Conservation (phyloP, 1,140 invertebrate genomes). For the Tetragnatha versicolor region DNA sequence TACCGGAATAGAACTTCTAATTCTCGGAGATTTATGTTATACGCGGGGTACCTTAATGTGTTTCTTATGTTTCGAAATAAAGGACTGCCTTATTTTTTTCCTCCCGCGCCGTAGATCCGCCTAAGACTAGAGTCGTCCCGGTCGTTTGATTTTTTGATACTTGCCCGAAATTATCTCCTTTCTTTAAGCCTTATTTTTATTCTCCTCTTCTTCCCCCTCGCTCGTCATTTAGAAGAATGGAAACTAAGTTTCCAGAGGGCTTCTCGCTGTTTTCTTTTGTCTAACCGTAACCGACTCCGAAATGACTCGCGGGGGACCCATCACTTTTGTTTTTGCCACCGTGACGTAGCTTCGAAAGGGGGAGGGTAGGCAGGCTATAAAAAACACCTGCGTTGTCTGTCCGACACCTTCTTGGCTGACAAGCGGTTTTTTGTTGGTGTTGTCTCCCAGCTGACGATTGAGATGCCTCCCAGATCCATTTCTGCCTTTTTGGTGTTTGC, state of each 20-base stretch:
- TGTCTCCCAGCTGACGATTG: not conserved
- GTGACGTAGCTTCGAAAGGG: not conserved
- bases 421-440: not conserved
- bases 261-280: not conserved
- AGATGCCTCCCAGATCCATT: not conserved
- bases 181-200: not conserved
- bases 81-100: not conserved
- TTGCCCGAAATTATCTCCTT: not conserved
- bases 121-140: not conserved
- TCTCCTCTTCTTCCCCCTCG: not conserved
- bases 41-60: not conserved
- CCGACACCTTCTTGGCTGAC: not conserved
- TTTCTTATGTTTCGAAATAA: slow-evolving; percentile 3
- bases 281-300: slow-evolving; percentile 13
- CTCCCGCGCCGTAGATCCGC: not conserved
- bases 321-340: not conserved
- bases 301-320: not conserved
- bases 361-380: not conserved
- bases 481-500: not conserved
- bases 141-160: not conserved
- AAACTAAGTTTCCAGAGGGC: not conserved
- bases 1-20: not conserved
- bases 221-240: slow-evolving; percentile 16
- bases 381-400: not conserved
- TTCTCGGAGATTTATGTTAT: not conserved